Evolutionary conservation across 1,140 invertebrate species (phyloP).

Genomic region (Hydropsyche tenuis): DNA sequence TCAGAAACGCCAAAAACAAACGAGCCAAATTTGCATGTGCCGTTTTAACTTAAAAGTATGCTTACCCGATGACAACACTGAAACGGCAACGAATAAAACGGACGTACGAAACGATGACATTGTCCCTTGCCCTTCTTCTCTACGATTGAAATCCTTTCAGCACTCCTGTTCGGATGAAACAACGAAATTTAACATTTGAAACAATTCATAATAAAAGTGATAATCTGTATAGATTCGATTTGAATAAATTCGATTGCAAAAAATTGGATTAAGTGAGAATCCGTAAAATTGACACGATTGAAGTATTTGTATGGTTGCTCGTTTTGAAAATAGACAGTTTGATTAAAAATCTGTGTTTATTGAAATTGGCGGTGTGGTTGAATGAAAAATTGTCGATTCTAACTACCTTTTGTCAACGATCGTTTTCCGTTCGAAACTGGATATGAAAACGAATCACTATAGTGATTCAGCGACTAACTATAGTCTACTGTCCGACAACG

Average conservation of each 20-base stretch:
- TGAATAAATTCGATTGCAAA: too few relatives aligned
- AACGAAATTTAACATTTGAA: too few relatives aligned
- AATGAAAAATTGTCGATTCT: background rate
- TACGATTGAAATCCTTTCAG: too few relatives aligned
- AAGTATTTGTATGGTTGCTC: too few relatives aligned
- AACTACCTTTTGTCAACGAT: background rate
- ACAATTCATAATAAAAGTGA: too few relatives aligned
- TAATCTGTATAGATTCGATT: too few relatives aligned
- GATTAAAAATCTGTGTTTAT: background rate
- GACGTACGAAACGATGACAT: conserved; percentile 19
- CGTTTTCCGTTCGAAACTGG: background rate
- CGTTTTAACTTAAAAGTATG: too few relatives aligned
- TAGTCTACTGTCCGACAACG: background rate
- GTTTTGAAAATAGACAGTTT: too few relatives aligned
- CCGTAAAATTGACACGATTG: too few relatives aligned
- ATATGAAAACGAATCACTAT: background rate
- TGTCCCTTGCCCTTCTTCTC: background rate
- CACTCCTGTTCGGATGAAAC: too few relatives aligned
- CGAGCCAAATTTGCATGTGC: conserved; percentile 3
- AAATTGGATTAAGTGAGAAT: too few relatives aligned
- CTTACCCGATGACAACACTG: conserved; percentile 22
- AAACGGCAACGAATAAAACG: conserved; percentile 6
- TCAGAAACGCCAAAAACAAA: conserved; percentile 6
- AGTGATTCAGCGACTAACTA: conserved; percentile 16
- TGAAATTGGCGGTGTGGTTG: background rate